Evolutionary conservation across 64 coral and sea anemone species (phyloP), one percentile per base, ranked within the genome.

Genomic region (Pocillopora verrucosa): DNA sequence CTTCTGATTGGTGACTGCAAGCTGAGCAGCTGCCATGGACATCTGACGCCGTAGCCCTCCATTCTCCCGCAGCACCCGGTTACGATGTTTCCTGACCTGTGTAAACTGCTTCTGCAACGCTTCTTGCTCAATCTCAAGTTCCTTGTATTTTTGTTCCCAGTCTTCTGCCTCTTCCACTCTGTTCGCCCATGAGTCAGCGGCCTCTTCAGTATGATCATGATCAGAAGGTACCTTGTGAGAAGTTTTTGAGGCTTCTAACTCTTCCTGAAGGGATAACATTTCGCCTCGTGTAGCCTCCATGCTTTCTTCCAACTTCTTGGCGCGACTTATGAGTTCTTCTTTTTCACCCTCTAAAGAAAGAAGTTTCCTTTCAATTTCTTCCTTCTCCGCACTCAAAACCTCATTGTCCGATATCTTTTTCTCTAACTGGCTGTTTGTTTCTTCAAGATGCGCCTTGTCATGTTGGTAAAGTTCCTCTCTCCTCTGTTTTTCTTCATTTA

Each of bases 31-130:
- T 34, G 97, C 97, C 97, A 99, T 99, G 74, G 95, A 94, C 63
- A 92, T 94, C 26, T 99, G 97, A 77, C 95, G 91, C n/a, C 86
- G 83, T 22, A 99, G 77, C 67, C 95, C 97, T 56, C 95, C 92
- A 63, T 99, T 99, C 38, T 99, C 93, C 1, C 97, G 88, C 30
- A 99, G 69, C 1, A 99, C 82, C 13, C 95, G 90, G 65, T 99
- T 99, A 78, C 97, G 91, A 58, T 99, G 97, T 24, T 88, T 99
- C 64, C 94, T 99, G 59, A 95, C 24, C 15, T 99, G 97, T 20
- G 91, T 92, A 79, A 93, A 99, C 75, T 93, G 97, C 75, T 74
- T 88, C 56, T 88, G 73, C 13, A 88, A 58, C 13, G 86, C 56
- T 65, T 76, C 86, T n/a, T 76, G 73, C 58, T 78, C 67, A 13